These are phyloP conservation scores for Sylvia atricapilla DNA, from an alignment of 2,113 vertebrate species.

Conservation along the genomic window DNA sequence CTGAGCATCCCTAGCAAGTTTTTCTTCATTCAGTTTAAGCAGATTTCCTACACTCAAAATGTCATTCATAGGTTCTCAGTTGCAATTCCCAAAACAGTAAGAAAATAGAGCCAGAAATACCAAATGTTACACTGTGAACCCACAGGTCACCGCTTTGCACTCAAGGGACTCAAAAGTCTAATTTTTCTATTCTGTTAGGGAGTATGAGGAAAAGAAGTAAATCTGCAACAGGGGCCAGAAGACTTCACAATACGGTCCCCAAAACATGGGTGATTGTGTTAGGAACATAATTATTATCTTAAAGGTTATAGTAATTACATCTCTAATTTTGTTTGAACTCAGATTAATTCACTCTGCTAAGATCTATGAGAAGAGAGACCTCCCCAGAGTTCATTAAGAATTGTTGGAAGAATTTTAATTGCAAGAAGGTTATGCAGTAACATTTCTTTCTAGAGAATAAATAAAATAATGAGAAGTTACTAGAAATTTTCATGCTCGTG, in stretches of 20 bases:
- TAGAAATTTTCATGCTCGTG: neutral
- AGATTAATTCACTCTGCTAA: slow-evolving; percentile 60
- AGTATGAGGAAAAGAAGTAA: neutral
- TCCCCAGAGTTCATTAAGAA: slow-evolving; percentile 22
- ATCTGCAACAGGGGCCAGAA: neutral
- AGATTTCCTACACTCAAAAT: neutral
- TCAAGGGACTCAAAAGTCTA: neutral
- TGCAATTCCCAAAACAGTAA: neutral
- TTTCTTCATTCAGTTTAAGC: neutral
- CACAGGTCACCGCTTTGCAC: neutral
- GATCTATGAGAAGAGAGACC: slow-evolving; percentile 40
- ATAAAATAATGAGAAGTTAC: neutral
- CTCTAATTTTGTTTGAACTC: slow-evolving; percentile 65
- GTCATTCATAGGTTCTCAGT: neutral
- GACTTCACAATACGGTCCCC: neutral
- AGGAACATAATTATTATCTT: slow-evolving; percentile 63
- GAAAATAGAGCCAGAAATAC: neutral
- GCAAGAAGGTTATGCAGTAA: slow-evolving; percentile 39
- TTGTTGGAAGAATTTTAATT: slow-evolving; percentile 67
- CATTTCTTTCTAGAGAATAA: slow-evolving; percentile 35
- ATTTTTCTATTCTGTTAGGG: neutral
- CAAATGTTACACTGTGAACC: neutral
- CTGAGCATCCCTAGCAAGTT: neutral
- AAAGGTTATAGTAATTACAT: slow-evolving; percentile 73
- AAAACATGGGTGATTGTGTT: slow-evolving; percentile 44